Evolutionary conservation across 2,797 vertebrate genomes (phyloP).

Genomic region (Cercopithecus hamlyni): DNA sequence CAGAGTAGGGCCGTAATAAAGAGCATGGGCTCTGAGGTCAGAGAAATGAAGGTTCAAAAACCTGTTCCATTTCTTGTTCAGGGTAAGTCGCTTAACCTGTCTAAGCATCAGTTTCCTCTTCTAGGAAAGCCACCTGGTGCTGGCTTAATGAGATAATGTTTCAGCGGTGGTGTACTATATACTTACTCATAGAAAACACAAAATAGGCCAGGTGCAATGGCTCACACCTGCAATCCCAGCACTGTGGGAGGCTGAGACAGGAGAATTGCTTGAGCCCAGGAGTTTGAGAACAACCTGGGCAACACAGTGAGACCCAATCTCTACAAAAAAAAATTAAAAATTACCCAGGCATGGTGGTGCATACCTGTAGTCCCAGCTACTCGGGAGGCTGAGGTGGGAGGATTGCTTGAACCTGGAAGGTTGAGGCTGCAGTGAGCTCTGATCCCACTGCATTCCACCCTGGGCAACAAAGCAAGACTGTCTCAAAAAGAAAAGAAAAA

Average conservation of each 20-base stretch:
- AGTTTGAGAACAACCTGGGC: background rate
- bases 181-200: slow-evolving; percentile 16
- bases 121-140: background rate
- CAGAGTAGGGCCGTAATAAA: background rate
- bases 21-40: background rate
- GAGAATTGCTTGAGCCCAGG: background rate
- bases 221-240: background rate
- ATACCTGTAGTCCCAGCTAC: background rate
- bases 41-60: background rate
- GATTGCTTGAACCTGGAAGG: background rate
- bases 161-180: background rate
- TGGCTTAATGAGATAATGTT: background rate
- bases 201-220: background rate
- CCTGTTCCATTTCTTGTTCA: background rate
- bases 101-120: slow-evolving; percentile 8
- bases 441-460: background rate
- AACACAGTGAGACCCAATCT: background rate
- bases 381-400: background rate
- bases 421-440: background rate
- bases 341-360: background rate
- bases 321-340: background rate
- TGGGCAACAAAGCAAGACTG: background rate
- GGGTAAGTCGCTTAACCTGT: background rate
- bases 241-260: background rate
- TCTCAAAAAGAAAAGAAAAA: background rate